These are phyloP conservation scores for Plecotus auritus DNA, from an alignment of 2,113 vertebrate genomes.

Conservation along the genomic window DNA sequence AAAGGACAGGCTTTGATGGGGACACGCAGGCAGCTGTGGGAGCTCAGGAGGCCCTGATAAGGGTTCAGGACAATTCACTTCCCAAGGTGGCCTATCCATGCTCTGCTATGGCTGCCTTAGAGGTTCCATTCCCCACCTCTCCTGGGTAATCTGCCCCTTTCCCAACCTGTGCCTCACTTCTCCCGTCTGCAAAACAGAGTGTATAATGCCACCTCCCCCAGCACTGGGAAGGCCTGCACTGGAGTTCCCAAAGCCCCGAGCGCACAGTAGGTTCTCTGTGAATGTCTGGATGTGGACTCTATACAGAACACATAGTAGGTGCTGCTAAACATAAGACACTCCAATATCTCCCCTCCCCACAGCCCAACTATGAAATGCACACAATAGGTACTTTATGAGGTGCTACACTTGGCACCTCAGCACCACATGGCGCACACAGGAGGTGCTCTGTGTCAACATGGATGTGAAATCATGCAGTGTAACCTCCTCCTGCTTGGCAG, in stretches of 20 bases:
- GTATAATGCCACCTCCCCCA: background rate
- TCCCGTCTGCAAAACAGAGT: background rate
- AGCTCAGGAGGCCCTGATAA: background rate
- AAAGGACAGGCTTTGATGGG: background rate
- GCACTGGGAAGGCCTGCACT: fast-evolving
- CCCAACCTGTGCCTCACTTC: background rate
- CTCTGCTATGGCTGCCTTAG: background rate
- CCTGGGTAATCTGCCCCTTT: background rate
- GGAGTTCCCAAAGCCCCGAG: background rate
- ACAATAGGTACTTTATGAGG: background rate
- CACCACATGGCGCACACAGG: background rate
- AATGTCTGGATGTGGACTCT: background rate
- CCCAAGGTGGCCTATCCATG: background rate
- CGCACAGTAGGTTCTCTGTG: background rate
- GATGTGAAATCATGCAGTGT: fast-evolving
- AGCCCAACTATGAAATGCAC: fast-evolving
- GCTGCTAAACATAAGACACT: fast-evolving
- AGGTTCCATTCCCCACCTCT: background rate
- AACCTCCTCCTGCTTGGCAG: background rate
- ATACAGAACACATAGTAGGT: background rate
- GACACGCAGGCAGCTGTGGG: background rate
- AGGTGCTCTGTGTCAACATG: background rate
- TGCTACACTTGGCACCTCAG: background rate
- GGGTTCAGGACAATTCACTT: background rate
- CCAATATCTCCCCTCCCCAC: background rate